Conservation (phyloP, 1,140 invertebrate species). For the Belonocnema kinseyi region DNA sequence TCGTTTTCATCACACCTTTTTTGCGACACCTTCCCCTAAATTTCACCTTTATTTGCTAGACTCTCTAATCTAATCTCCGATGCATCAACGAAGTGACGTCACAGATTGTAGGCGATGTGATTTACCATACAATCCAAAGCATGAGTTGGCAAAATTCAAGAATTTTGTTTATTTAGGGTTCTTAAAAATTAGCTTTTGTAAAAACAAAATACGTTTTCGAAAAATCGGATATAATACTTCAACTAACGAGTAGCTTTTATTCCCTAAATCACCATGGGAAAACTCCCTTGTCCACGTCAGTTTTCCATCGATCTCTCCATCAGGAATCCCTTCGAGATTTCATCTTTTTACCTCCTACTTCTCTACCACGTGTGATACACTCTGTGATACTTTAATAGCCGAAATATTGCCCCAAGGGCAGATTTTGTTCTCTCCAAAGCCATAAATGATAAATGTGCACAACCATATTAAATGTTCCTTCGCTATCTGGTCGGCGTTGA, state of each 20-base stretch:
- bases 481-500: background rate
- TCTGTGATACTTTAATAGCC: constrained; percentile 62
- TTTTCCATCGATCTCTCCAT: constrained; percentile 31
- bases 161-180: too few relatives aligned
- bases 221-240: background rate
- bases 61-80: background rate
- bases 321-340: constrained; percentile 38
- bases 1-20: constrained; percentile 6
- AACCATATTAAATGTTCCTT: constrained; percentile 7
- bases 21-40: background rate
- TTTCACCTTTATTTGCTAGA: background rate
- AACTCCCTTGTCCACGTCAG: constrained; percentile 29
- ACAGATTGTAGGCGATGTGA: background rate
- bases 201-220: background rate
- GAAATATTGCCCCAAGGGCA: constrained; percentile 69
- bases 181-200: too few relatives aligned
- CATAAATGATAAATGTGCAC: constrained; percentile 64
- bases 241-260: background rate
- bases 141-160: background rate
- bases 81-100: background rate
- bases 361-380: constrained; percentile 42
- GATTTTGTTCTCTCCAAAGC: constrained; percentile 65
- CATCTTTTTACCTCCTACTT: constrained; percentile 31
- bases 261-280: constrained; percentile 5
- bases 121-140: background rate